Conservation (phyloP, 2,113 vertebrate genomes). For the Ptilonorhynchus violaceus region DNA sequence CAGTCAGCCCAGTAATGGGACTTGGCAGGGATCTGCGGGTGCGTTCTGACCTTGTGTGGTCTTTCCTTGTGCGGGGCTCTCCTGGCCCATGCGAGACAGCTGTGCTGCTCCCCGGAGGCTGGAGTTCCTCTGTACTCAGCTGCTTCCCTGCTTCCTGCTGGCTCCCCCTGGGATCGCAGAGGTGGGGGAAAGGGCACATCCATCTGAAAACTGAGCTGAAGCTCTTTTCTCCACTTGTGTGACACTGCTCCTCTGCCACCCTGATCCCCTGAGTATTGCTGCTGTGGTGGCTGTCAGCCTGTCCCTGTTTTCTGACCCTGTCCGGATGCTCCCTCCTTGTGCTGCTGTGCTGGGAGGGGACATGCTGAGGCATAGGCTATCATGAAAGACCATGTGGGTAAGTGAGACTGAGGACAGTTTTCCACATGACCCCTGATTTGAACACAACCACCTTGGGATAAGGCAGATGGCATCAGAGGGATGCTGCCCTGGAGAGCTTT, state of each 20-base stretch:
- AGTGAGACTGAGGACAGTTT: neutral
- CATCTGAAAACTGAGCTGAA: neutral
- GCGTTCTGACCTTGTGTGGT: neutral
- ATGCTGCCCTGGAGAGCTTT: neutral
- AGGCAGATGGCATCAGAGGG: neutral
- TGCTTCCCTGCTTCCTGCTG: neutral
- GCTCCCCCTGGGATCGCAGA: neutral
- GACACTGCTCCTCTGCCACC: neutral
- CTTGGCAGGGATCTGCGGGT: neutral
- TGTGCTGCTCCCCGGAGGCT: neutral
- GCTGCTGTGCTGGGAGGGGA: neutral
- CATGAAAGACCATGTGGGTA: accelerated
- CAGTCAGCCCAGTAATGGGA: neutral
- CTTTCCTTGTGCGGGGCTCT: neutral
- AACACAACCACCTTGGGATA: neutral
- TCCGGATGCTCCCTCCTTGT: accelerated
- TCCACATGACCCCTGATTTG: neutral
- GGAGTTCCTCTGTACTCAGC: neutral
- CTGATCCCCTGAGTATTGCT: neutral
- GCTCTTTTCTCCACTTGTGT: neutral
- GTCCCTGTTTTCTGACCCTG: neutral
- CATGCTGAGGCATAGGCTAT: neutral
- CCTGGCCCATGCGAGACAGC: accelerated
- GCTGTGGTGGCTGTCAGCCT: neutral
- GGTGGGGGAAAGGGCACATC: neutral